Evolutionary conservation across 2,888 invertebrate genomes (phyloP).

Genomic region (Hymenopus coronatus): DNA sequence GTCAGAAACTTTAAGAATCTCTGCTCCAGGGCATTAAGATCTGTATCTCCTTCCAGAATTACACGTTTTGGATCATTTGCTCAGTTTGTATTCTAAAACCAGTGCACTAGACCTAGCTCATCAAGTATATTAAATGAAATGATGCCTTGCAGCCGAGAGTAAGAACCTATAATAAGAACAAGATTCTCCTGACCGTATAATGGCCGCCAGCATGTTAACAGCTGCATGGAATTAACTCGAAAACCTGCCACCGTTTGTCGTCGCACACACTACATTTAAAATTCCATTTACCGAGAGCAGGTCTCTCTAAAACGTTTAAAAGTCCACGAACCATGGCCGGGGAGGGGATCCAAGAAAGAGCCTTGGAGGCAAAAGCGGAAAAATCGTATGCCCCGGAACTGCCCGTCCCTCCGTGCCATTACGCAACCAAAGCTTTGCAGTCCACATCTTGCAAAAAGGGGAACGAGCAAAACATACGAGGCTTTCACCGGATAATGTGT

Average conservation of each 20-base stretch:
- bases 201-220: not conserved
- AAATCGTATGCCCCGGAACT: not conserved
- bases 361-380: conserved; percentile 5
- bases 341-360: not conserved
- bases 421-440: not conserved
- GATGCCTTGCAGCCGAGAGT: not conserved
- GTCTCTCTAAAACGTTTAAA: not conserved
- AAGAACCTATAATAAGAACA: not conserved
- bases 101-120: not conserved
- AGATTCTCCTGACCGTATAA: not conserved
- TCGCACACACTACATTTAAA: not conserved
- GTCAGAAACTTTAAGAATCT: not conserved
- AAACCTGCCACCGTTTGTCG: not conserved
- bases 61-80: not conserved
- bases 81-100: not conserved
- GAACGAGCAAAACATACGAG: not conserved
- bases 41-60: not conserved
- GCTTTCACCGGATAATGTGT: not conserved
- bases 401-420: not conserved
- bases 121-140: not conserved
- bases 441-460: not conserved
- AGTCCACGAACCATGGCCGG: not conserved
- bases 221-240: not conserved
- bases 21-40: not conserved
- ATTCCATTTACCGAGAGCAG: not conserved